A percentile compares a stretch with the other conserved stretches of the same genome.
Conservation (phyloP, 2,797 vertebrate genomes). For the Sternotherus odoratus region DNA sequence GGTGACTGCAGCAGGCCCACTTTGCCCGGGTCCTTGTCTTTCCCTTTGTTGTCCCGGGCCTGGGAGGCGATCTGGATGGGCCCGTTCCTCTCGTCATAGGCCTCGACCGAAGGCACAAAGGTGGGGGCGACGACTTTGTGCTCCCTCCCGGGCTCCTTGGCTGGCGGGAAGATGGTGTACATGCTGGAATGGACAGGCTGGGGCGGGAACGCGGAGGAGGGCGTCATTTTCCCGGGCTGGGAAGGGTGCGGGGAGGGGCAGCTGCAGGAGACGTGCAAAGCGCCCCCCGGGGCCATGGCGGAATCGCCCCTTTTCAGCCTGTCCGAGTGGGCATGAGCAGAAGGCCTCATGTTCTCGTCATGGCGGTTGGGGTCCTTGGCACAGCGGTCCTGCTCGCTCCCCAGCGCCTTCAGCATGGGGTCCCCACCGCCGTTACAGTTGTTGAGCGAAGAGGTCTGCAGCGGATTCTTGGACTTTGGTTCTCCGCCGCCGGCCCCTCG, state of each 20-base stretch:
- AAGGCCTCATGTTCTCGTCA: slow-evolving; percentile 84
- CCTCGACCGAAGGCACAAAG: slow-evolving; percentile 96
- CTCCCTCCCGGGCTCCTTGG: slow-evolving; percentile 89
- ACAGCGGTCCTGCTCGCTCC: slow-evolving; percentile 76
- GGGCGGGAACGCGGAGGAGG: slow-evolving; percentile 80
- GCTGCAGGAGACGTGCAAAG: slow-evolving; percentile 85
- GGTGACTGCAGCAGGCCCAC: slow-evolving; percentile 76
- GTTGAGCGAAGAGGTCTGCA: slow-evolving; percentile 79
- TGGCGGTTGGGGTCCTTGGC: slow-evolving; percentile 78
- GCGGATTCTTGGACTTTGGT: slow-evolving; percentile 81
- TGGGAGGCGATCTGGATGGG: slow-evolving; percentile 96
- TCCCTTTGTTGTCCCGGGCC: slow-evolving; percentile 88
- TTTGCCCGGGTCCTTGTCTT: slow-evolving; percentile 77
- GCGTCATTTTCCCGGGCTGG: slow-evolving; percentile 70
- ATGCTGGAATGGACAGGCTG: slow-evolving; percentile 83
- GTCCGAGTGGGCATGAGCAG: slow-evolving; percentile 75
- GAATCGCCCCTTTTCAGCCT: slow-evolving; percentile 85
- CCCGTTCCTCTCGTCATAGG: slow-evolving; percentile 92
- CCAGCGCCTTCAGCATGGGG: slow-evolving; percentile 71
- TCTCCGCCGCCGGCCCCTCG: slow-evolving; percentile 67
- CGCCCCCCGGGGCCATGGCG: slow-evolving; percentile 77
- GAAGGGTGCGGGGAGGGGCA: slow-evolving; percentile 85
- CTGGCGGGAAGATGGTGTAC: slow-evolving; percentile 85
- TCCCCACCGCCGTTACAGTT: slow-evolving; percentile 79
- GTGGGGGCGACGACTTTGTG: slow-evolving; percentile 96